Conservation (phyloP, 2,113 vertebrate genomes). For the Lophura nycthemera region DNA sequence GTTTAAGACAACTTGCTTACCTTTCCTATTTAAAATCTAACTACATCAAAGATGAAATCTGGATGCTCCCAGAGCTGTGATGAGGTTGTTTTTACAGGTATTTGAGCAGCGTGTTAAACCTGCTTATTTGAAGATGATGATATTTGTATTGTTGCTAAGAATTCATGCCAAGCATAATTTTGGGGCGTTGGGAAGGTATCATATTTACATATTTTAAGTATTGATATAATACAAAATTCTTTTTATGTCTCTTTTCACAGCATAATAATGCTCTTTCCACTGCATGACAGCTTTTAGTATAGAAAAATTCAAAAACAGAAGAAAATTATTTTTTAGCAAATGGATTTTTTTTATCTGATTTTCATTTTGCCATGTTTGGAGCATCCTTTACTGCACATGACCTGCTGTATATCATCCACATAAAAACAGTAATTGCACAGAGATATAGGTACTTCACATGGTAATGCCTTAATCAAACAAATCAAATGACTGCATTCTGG, state of each 20-base stretch:
- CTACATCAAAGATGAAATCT: slow-evolving; percentile 47
- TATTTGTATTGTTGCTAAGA: slow-evolving; percentile 67
- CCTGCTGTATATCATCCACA: slow-evolving; percentile 14
- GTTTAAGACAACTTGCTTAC: slow-evolving; percentile 25
- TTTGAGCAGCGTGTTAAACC: slow-evolving; percentile 50
- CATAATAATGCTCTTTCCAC: slow-evolving; percentile 38
- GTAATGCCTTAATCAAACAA: slow-evolving; percentile 38
- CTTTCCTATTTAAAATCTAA: slow-evolving; percentile 20
- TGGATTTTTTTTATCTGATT: neutral
- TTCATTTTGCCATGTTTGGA: slow-evolving; percentile 21
- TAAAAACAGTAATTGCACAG: slow-evolving; percentile 53
- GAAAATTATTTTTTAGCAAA: slow-evolving; percentile 14
- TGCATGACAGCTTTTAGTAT: slow-evolving; percentile 22
- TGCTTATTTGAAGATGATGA: slow-evolving; percentile 68
- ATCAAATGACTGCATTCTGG: neutral
- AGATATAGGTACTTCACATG: neutral
- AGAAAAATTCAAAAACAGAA: slow-evolving; percentile 21
- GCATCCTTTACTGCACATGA: slow-evolving; percentile 40
- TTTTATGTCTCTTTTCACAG: slow-evolving; percentile 61
- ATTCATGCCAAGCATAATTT: slow-evolving; percentile 67
- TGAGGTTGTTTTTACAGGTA: slow-evolving; percentile 55
- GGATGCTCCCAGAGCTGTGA: slow-evolving; percentile 34
- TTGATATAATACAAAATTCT: slow-evolving; percentile 66
- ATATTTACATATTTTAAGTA: slow-evolving; percentile 72
- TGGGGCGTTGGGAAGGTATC: slow-evolving; percentile 33